Percentiles rank a stretch among this genome's conserved stretches.
These are phyloP conservation scores for Parambassis ranga DNA, from an alignment of 2,797 vertebrate species.

Conservation along the genomic window DNA sequence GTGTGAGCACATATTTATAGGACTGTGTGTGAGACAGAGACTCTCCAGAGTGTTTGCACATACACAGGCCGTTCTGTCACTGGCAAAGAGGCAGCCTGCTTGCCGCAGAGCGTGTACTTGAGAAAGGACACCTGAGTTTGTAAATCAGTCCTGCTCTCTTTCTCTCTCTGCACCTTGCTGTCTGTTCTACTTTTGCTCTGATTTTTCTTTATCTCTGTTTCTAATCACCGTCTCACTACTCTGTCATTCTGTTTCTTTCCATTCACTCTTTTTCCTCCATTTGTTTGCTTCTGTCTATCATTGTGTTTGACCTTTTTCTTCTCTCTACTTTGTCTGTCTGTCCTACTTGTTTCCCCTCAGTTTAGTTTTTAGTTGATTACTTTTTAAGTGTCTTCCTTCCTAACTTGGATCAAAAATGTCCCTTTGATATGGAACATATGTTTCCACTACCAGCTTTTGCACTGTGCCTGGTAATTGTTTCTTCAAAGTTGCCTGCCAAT, in stretches of 20 bases:
- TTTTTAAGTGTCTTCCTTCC: not conserved
- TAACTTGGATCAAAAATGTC: constrained; percentile 27
- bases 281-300: constrained; percentile 16
- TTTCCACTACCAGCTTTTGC: constrained; percentile 40
- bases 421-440: constrained; percentile 59
- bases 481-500: constrained; percentile 54
- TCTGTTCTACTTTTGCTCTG: constrained; percentile 12
- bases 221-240: constrained; percentile 36
- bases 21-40: constrained; percentile 20
- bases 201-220: constrained; percentile 38
- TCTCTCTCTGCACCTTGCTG: constrained; percentile 1
- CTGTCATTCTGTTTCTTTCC: not conserved
- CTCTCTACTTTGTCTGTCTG: not conserved
- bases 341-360: not conserved
- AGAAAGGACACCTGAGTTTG: constrained; percentile 76
- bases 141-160: constrained; percentile 60
- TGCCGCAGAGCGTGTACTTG: constrained; percentile 73
- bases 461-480: constrained; percentile 47
- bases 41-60: constrained; percentile 34
- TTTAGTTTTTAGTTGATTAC: constrained; percentile 5
- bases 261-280: not conserved
- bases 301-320: constrained; percentile 24
- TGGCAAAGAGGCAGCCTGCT: constrained; percentile 41
- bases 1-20: constrained; percentile 37
- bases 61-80: constrained; percentile 26